Evolutionary conservation across 2,113 vertebrate species (phyloP).

Genomic region (Hirundichthys speculiger): DNA sequence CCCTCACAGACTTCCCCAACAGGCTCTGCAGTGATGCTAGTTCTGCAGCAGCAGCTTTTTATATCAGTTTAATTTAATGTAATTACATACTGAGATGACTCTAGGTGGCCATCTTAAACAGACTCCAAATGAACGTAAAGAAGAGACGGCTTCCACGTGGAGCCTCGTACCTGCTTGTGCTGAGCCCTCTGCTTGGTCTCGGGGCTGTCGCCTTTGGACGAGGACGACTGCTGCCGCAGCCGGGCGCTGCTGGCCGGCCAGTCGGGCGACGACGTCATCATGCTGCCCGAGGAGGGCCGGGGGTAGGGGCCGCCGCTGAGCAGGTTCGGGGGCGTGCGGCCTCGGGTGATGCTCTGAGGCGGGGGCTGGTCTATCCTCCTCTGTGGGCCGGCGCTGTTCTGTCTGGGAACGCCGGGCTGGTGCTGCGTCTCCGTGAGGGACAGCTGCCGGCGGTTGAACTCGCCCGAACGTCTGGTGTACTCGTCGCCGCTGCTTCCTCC

Average conservation of each 20-base stretch:
- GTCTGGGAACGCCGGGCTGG: constrained; percentile 86
- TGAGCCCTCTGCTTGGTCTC: constrained; percentile 91
- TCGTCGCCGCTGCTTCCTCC: constrained; percentile 85
- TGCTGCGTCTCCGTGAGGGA: constrained; percentile 89
- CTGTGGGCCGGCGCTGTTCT: constrained; percentile 94
- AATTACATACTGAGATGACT: not conserved
- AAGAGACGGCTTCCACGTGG: too few relatives aligned
- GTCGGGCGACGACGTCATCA: constrained; percentile 90
- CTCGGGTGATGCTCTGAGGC: constrained; percentile 81
- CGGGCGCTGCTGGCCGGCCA: constrained; percentile 90
- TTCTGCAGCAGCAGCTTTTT: constrained; percentile 17
- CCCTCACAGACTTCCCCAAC: constrained; percentile 28
- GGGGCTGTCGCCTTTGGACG: constrained; percentile 95
- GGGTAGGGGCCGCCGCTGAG: constrained; percentile 89
- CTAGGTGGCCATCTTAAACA: not conserved
- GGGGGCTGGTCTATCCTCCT: constrained; percentile 94
- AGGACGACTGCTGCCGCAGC: constrained; percentile 92
- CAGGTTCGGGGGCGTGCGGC: constrained; percentile 89
- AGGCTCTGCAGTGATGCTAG: constrained; percentile 16
- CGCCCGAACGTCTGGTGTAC: constrained; percentile 87
- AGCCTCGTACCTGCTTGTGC: constrained; percentile 97
- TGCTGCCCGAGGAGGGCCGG: constrained; percentile 88
- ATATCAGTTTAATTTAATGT: constrained; percentile 21
- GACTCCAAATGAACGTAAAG: not conserved
- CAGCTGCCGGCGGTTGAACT: constrained; percentile 90